Evolutionary conservation across 2,888 invertebrate species (phyloP).

Genomic region (Eupithecia exiguata): DNA sequence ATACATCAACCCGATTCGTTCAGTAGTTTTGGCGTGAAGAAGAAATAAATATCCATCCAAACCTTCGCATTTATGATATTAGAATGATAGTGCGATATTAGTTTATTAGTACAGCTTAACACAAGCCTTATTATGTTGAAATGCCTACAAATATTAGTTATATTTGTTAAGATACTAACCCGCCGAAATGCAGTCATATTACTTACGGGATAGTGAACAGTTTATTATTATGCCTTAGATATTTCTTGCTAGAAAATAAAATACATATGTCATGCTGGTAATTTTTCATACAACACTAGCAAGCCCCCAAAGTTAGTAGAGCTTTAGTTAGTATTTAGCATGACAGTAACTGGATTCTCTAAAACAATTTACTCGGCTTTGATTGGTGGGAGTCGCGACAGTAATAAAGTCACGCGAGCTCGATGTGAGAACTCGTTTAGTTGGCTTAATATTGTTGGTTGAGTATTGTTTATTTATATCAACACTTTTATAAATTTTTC

Average conservation of each 20-base stretch:
- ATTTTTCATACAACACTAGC: neutral
- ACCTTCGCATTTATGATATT: no score
- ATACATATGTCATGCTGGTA: neutral
- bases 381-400: slow-evolving; percentile 56
- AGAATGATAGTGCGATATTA: no score
- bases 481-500: neutral
- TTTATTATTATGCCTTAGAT: neutral
- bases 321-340: neutral
- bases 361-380: slow-evolving; percentile 54
- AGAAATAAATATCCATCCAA: no score
- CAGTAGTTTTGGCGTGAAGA: no score
- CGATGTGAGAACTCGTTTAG: slow-evolving; percentile 36
- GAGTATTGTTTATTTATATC: neutral
- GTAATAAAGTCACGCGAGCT: slow-evolving; percentile 58
- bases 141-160: no score
- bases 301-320: neutral
- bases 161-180: no score
- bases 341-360: slow-evolving; percentile 39
- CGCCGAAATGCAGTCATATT: no score
- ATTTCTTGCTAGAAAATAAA: neutral
- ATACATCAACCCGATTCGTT: no score
- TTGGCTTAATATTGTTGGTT: neutral
- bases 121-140: no score
- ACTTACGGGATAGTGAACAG: no score
- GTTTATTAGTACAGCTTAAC: no score